These are phyloP conservation scores for Otolemur garnettii DNA, from an alignment of 2,113 vertebrate species.

Conservation along the genomic window DNA sequence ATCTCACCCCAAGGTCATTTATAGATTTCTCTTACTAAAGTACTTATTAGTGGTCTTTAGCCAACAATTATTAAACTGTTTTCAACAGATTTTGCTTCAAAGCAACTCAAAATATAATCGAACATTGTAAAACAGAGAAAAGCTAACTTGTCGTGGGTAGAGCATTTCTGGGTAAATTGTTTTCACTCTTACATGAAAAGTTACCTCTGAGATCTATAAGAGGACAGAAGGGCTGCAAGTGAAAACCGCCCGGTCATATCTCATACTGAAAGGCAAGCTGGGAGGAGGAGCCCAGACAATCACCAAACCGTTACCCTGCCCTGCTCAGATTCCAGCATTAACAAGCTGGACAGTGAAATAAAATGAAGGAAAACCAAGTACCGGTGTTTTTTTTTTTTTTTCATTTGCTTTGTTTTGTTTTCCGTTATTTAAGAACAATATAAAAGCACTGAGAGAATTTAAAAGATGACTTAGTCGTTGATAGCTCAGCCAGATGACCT, in stretches of 20 bases:
- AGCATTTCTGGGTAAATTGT: neutral
- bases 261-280: neutral
- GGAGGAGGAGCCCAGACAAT: neutral
- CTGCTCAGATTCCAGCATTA: neutral
- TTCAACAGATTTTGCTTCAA: neutral
- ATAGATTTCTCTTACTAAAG: neutral
- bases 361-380: neutral
- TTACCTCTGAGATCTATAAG: neutral
- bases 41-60: neutral
- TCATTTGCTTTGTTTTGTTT: neutral
- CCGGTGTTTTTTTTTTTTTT: neutral
- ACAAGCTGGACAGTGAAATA: neutral
- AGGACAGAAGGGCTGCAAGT: neutral
- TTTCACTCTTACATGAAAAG: neutral
- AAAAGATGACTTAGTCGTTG: neutral
- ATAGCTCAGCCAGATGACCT: neutral
- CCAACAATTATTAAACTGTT: neutral
- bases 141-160: neutral
- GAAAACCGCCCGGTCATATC: neutral
- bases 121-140: neutral
- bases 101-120: neutral
- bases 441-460: constrained; percentile 13
- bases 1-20: neutral
- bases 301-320: neutral
- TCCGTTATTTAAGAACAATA: neutral